Conservation (phyloP, 2,797 vertebrate genomes). For the Sebastes kiyomatsui region DNA sequence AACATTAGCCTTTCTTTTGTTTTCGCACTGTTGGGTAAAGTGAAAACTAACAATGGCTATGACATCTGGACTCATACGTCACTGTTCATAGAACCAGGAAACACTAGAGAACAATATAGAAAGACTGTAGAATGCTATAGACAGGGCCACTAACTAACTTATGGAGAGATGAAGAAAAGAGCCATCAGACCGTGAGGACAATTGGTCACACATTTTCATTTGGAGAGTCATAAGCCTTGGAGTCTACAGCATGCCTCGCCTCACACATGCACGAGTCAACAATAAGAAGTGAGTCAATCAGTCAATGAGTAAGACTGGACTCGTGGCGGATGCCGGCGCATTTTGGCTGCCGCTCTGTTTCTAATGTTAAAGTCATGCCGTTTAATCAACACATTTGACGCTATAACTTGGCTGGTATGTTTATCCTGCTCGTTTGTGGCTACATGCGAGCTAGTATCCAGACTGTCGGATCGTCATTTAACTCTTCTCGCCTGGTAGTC, state of each 20-base stretch:
- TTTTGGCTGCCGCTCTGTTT: too few species aligned
- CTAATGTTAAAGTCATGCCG: too few species aligned
- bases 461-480: not conserved
- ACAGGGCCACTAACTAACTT: not conserved
- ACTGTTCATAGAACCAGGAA: not conserved
- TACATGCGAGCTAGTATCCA: not conserved
- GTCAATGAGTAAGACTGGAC: not conserved
- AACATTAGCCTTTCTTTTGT: not conserved
- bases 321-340: too few species aligned
- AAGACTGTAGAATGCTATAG: not conserved
- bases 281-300: constrained; percentile 15
- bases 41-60: not conserved
- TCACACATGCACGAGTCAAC: constrained; percentile 2
- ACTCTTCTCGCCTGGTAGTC: not conserved
- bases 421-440: too few species aligned
- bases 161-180: not conserved
- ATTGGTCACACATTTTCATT: constrained; percentile 4
- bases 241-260: constrained; percentile 4
- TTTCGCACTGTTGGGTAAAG: not conserved
- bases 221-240: constrained; percentile 1
- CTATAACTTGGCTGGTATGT: too few species aligned
- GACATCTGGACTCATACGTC: not conserved
- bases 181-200: not conserved
- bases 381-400: too few species aligned
- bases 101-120: not conserved